Evolutionary conservation across 2,113 vertebrate genomes (phyloP).

Genomic region (Melanostigma gelatinosum): DNA sequence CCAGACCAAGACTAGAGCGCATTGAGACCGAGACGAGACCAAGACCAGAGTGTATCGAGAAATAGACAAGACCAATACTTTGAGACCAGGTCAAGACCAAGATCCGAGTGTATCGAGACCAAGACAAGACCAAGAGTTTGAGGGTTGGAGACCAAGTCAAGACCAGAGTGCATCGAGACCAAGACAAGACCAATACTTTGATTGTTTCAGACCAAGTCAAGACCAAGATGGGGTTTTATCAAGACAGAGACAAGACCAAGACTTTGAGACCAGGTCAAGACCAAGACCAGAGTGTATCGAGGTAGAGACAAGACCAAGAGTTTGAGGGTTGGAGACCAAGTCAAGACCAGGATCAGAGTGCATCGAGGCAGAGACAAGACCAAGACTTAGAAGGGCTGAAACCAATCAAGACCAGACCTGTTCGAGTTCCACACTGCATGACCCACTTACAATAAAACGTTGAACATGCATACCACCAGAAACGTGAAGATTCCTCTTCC

Average conservation of each 20-base stretch:
- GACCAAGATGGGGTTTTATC: too few species aligned
- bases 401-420: not conserved
- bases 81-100: too few species aligned
- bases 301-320: too few species aligned
- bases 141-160: too few species aligned
- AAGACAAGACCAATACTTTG: not conserved
- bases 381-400: not conserved
- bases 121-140: not conserved
- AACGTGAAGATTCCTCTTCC: not conserved
- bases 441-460: too few species aligned
- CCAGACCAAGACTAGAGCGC: not conserved
- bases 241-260: not conserved
- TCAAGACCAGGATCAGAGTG: not conserved
- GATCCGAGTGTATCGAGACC: not conserved
- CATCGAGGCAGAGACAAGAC: not conserved
- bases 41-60: not conserved
- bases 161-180: too few species aligned
- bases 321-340: too few species aligned
- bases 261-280: too few species aligned
- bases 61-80: too few species aligned
- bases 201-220: not conserved
- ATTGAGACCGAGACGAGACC: not conserved
- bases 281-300: too few species aligned
- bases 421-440: too few species aligned
- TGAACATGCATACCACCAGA: too few species aligned